These are phyloP conservation scores for Thamnophis sirtalis DNA, from an alignment of 2,113 vertebrate genomes.

Conservation along the genomic window DNA sequence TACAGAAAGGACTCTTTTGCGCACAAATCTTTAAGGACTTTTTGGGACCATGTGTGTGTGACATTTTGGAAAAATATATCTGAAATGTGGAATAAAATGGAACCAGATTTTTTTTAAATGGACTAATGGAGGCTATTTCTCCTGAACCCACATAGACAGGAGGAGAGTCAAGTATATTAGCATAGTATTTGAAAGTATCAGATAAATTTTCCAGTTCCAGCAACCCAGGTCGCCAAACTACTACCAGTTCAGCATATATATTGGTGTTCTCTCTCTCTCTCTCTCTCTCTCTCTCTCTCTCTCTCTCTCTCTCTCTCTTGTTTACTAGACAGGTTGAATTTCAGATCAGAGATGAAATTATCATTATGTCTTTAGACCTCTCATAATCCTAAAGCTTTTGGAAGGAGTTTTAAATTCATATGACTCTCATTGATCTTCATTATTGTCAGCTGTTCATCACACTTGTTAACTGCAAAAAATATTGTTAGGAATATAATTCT, in stretches of 20 bases:
- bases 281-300: background rate
- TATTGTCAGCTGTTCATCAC: background rate
- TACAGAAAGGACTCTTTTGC: background rate
- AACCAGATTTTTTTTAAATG: background rate
- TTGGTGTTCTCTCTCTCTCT: background rate
- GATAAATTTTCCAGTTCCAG: too few species aligned
- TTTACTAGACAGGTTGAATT: background rate
- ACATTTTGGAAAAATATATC: background rate
- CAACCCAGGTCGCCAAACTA: too few species aligned
- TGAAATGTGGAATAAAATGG: background rate
- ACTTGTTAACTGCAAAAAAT: background rate
- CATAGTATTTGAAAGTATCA: background rate
- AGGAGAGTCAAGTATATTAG: background rate
- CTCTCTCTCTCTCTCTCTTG: background rate
- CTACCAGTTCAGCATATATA: too few species aligned
- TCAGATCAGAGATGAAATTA: background rate
- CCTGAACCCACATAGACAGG: background rate
- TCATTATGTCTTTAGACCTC: background rate
- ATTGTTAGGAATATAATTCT: too few species aligned
- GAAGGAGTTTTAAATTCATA: background rate
- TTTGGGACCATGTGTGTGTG: background rate
- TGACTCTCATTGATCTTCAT: background rate
- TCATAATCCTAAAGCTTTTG: background rate
- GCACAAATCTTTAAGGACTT: background rate
- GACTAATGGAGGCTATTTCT: background rate